A percentile compares a stretch with the other conserved stretches of the same genome.
Conservation (phyloP, 2,113 vertebrate genomes). For the Apistogramma diplotaenia region DNA sequence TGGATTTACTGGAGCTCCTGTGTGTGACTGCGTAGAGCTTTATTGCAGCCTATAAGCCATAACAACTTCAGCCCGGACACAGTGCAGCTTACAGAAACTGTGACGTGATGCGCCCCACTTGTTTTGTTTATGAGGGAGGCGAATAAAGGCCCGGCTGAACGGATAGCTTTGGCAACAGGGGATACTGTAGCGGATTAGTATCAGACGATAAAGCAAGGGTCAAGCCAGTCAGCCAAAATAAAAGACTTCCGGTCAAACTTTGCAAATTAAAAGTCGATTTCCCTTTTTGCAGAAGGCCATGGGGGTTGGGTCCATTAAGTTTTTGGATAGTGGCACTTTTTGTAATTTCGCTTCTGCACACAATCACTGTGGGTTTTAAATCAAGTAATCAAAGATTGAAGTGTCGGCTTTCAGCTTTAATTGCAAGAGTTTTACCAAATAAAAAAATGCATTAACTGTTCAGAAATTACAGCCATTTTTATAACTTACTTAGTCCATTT, state of each 20-base stretch:
- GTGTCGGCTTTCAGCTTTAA: too few relatives aligned
- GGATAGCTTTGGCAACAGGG: neutral
- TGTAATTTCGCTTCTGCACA: too few relatives aligned
- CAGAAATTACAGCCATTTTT: neutral
- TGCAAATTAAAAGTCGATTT: slow-evolving; percentile 46
- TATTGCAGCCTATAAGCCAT: neutral
- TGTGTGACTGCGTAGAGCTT: neutral
- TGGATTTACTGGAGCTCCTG: neutral
- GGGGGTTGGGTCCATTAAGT: neutral
- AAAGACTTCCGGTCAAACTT: slow-evolving; percentile 44
- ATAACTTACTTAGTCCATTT: neutral
- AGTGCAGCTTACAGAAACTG: neutral
- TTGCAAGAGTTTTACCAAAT: too few relatives aligned
- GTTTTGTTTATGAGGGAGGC: neutral
- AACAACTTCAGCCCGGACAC: neutral
- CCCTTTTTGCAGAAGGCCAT: neutral
- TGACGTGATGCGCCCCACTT: neutral
- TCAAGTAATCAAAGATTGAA: neutral
- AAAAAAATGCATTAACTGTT: neutral
- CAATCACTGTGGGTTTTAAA: neutral
- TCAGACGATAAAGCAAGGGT: slow-evolving; percentile 18
- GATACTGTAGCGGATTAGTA: slow-evolving; percentile 56
- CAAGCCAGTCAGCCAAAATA: neutral
- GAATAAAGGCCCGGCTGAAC: slow-evolving; percentile 3
- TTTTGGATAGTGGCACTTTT: neutral